These are phyloP conservation scores for Stenichneumon culpator DNA, from an alignment of 2,888 invertebrate genomes.

Conservation along the genomic window DNA sequence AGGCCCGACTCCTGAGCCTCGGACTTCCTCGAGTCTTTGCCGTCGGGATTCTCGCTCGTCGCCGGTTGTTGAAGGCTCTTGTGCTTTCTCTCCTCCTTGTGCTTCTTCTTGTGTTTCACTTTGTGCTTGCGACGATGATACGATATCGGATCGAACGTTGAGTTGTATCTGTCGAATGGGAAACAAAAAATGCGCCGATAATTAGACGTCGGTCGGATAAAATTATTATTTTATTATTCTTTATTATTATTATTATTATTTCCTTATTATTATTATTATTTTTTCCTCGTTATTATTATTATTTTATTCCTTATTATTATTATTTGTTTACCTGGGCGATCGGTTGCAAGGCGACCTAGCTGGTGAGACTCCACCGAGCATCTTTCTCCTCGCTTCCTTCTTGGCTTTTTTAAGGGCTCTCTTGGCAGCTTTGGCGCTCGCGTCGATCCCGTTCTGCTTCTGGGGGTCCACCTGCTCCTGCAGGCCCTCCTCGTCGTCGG, in stretches of 20 bases:
- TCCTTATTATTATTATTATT: too few relatives aligned
- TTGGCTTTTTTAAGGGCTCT: conserved; percentile 93
- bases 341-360: conserved; percentile 84
- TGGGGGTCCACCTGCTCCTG: conserved; percentile 81
- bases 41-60: conserved; percentile 59
- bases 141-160: conserved; percentile 80
- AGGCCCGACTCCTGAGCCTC: conserved; percentile 77
- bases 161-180: conserved; percentile 77
- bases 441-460: conserved; percentile 81
- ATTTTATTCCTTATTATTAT: neutral
- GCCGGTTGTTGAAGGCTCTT: conserved; percentile 73
- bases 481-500: conserved; percentile 74
- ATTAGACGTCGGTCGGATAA: neutral
- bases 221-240: too few relatives aligned
- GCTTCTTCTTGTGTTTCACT: conserved; percentile 93
- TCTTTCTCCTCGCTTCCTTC: conserved; percentile 91
- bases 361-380: conserved; percentile 87
- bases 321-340: conserved; percentile 79
- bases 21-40: conserved; percentile 28
- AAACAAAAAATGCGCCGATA: neutral
- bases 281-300: neutral
- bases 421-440: conserved; percentile 89
- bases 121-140: conserved; percentile 87
- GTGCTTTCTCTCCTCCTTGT: conserved; percentile 88
- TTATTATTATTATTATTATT: too few relatives aligned